Evolutionary conservation across 2,888 invertebrate genomes (phyloP).

Genomic region (Clitarchus hookeri): DNA sequence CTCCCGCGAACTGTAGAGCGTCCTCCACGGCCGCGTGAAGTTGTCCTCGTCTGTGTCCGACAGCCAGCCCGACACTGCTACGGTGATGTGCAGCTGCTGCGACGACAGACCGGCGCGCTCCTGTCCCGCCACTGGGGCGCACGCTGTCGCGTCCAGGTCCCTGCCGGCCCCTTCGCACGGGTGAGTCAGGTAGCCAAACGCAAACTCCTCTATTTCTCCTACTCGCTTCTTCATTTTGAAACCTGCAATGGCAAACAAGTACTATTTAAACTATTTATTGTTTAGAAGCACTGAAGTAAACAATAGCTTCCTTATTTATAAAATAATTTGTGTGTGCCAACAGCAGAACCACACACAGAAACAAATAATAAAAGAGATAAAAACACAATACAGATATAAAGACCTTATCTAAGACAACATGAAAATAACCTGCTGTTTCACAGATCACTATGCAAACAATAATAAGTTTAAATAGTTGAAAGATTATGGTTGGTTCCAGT

Average conservation of each 20-base stretch:
- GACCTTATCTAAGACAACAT: too few species aligned
- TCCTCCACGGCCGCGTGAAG: slow-evolving; percentile 61
- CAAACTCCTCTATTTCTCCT: slow-evolving; percentile 70
- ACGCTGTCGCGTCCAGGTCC: background rate
- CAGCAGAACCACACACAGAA: too few species aligned
- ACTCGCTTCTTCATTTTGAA: slow-evolving; percentile 71
- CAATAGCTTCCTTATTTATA: too few species aligned
- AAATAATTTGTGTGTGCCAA: too few species aligned
- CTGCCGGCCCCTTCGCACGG: background rate
- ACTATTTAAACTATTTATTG: background rate
- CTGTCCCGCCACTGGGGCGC: too few species aligned
- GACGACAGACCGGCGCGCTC: background rate
- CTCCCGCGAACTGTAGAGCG: slow-evolving; percentile 61
- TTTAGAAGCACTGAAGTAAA: too few species aligned
- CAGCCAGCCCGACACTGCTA: slow-evolving; percentile 69
- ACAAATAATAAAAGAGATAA: too few species aligned
- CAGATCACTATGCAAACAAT: too few species aligned
- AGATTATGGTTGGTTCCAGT: too few species aligned
- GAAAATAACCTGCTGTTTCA: too few species aligned
- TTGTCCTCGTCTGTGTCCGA: slow-evolving; percentile 57
- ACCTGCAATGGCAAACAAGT: slow-evolving; percentile 51
- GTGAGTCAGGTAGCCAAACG: slow-evolving; percentile 60
- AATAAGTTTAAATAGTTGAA: too few species aligned
- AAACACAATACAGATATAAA: too few species aligned
- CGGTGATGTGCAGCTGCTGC: slow-evolving; percentile 62